Evolutionary conservation across 2,888 invertebrate species (phyloP), one percentile per base, ranked within the genome.

Genomic region (Drosophila austrosaltans): DNA sequence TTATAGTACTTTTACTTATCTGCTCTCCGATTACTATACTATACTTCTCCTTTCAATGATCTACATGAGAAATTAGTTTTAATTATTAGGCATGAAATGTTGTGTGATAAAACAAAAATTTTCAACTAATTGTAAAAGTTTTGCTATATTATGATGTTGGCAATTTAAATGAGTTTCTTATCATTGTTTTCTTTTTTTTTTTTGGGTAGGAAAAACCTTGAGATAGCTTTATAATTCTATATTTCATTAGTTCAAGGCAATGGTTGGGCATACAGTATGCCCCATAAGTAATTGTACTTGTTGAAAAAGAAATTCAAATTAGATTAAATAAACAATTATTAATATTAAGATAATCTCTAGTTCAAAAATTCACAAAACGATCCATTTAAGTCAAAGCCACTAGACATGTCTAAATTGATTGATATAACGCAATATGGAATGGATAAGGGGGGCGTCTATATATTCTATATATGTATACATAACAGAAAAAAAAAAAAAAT

Each of bases 371-470:
- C 20, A 16, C 10, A 8, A 10, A 10, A 8, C 25, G 3, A 48
- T 48, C 25, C 25, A 48, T 48, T 48, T 48, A 25, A 48, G 25
- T 48, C 48, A 48, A 48, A 12, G 48, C 48, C 25, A 48, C 22
- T 48, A 12, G 48, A 48, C 22, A 25, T 25, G 10, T 48, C 25
- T 25, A 12, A 48, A 25, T 48, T 48, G 48, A 48, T 48, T 48
- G 25, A 25, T 48, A 25, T 10, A 4, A 25, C 22, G 4, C 12
- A 25, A 25, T 48, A 12, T 12, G 44, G 44, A 48, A 28, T 28
- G 32, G 7, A 6, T 32, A 32, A 6, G 5, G 7, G 32, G 5
- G 32, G 32, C 32, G 32, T 36, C 1, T 36, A 36, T 36, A 8
- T 28, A 28, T 28, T 32, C 6, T 32, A 5, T 32, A 32, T 5